A percentile compares a stretch with the other conserved stretches of the same genome.
Conservation (phyloP, 2,797 vertebrate genomes). For the Helostoma temminkii region DNA sequence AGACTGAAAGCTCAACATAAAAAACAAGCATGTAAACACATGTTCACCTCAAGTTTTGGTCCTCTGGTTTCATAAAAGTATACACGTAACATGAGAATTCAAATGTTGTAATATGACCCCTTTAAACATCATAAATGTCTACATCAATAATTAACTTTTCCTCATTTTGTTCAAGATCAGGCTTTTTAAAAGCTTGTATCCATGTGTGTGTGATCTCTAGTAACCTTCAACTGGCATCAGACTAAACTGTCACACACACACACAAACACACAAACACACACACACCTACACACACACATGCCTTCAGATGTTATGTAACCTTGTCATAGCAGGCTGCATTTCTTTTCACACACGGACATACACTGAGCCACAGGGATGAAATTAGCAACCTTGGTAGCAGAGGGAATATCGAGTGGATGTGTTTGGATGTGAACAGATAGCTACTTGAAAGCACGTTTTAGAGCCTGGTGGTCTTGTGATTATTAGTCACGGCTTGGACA, state of each 20-base stretch:
- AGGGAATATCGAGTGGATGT: slow-evolving; percentile 27
- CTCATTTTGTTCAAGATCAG: background rate
- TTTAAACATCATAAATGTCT: too few relatives aligned
- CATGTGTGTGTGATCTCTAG: slow-evolving; percentile 15
- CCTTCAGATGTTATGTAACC: slow-evolving; percentile 50
- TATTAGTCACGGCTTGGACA: slow-evolving; percentile 42
- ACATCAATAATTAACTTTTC: background rate
- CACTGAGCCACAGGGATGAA: slow-evolving; percentile 34
- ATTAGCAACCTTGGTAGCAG: slow-evolving; percentile 32
- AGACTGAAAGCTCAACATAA: too few relatives aligned
- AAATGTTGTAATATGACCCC: too few relatives aligned
- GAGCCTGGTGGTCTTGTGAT: slow-evolving; percentile 61
- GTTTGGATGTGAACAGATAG: slow-evolving; percentile 27
- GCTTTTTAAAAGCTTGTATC: too few relatives aligned
- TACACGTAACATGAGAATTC: too few relatives aligned
- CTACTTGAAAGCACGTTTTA: slow-evolving; percentile 24
- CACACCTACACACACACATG: too few relatives aligned
- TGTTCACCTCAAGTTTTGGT: too few relatives aligned
- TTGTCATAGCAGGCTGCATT: background rate
- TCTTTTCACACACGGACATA: slow-evolving; percentile 34
- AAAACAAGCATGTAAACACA: too few relatives aligned
- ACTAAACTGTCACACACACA: slow-evolving; percentile 22
- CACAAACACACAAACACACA: too few relatives aligned
- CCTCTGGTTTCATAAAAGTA: too few relatives aligned
- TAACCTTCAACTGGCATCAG: slow-evolving; percentile 28